Base-by-base conservation (phyloP, 2,797 vertebrate species). In the Distichodus sexfasciatus region DNA sequence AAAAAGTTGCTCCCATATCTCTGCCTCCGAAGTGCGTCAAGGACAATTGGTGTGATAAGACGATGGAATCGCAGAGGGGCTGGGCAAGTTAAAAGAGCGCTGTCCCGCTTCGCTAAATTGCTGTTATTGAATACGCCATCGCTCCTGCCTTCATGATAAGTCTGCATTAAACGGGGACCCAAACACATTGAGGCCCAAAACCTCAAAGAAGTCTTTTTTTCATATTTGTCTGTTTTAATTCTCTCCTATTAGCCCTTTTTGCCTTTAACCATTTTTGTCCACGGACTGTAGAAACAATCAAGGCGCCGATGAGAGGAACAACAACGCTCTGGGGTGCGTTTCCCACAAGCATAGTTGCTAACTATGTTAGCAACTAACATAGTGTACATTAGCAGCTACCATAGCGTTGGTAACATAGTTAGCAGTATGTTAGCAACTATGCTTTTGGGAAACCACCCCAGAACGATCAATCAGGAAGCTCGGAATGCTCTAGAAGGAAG, bases 21-120 rank as follows among this genome's bases (percentile, higher is more conserved):
- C 40, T 38, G 40, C 40, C 54, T 36, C 31, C 14, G 46, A 29
- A 72, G 41, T 4, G 61, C 53, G 54, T 70, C 75, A 77, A 77
- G 71, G 75, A 70, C 75, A 29, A 70, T 64, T 73, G 53, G 51
- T 33, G 53, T 33, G 67, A 69, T 73, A 69, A 73, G 71, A 43
- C 63, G 75, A 77, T 77, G 69, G 47, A 62, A 77, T 77, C 75
- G 66, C n/a, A n/a, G n/a, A n/a, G n/a, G 31, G 58, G 50, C 51
- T 28, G 36, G 47, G 33, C 60, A 64, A 53, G 71, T 67, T 73
- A 65, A 64, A 71, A 73, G 60, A 69, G 60, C 65, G 63, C 40
- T n/a, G 17, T 60, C n/a, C 40, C 47, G 70, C 46, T 55, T 65
- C 61, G 69, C 65, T 60, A 77, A 73, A 77, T 68, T 67, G 71